Evolutionary conservation across 2,888 invertebrate genomes (phyloP).

Genomic region (Habrosyne pyritoides): DNA sequence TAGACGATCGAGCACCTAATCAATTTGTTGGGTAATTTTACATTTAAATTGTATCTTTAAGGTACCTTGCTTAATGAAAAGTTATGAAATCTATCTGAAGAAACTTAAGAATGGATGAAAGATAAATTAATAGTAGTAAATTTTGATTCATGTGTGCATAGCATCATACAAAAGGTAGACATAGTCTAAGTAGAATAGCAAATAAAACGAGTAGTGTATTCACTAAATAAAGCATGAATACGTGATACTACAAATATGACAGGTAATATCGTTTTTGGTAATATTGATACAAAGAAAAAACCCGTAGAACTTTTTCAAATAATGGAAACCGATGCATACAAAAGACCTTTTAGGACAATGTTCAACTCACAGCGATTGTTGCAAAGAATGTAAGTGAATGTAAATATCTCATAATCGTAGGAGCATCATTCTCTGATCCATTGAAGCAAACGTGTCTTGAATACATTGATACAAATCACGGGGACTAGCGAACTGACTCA

Average conservation of each 20-base stretch:
- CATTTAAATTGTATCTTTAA: too few relatives aligned
- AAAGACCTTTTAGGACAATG: neutral
- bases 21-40: slow-evolving; percentile 78
- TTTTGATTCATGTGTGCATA: too few relatives aligned
- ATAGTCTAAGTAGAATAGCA: too few relatives aligned
- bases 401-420: slow-evolving; percentile 34
- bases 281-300: slow-evolving; percentile 4
- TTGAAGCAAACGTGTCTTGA: slow-evolving; percentile 42
- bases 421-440: slow-evolving; percentile 38
- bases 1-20: slow-evolving; percentile 62
- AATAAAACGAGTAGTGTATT: neutral
- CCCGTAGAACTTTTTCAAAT: slow-evolving; percentile 13
- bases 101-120: too few relatives aligned
- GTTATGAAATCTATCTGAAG: too few relatives aligned
- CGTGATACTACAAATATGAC: too few relatives aligned
- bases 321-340: slow-evolving; percentile 12
- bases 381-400: slow-evolving; percentile 31
- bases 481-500: neutral
- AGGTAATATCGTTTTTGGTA: neutral
- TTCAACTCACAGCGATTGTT: slow-evolving; percentile 9
- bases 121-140: too few relatives aligned
- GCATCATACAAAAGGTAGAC: too few relatives aligned
- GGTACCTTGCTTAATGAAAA: too few relatives aligned
- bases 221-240: too few relatives aligned
- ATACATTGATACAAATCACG: slow-evolving; percentile 38